phyloP scores from a whole-genome alignment of 2,113 vertebrate genomes.

The Origma solitaria region DNA sequence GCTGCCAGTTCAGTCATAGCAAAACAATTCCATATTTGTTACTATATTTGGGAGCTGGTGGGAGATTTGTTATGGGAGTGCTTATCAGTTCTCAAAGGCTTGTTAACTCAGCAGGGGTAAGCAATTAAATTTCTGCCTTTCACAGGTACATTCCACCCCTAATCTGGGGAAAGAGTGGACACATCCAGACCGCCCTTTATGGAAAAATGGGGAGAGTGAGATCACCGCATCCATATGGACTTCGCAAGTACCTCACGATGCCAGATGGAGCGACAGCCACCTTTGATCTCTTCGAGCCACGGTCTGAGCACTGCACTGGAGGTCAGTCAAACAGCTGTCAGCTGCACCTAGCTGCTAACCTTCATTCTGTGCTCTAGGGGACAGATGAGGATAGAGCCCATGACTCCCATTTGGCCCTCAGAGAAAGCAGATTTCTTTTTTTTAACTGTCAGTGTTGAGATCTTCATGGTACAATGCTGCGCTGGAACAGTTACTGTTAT shows the following conservation, averaged over 20 bases:
- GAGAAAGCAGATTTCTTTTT: neutral
- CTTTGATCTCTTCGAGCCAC: slow-evolving; percentile 95
- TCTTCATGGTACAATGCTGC: neutral
- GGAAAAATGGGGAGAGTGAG: slow-evolving; percentile 95
- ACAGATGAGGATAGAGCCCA: neutral
- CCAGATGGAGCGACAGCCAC: slow-evolving; percentile 93
- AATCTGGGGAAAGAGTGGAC: slow-evolving; percentile 96
- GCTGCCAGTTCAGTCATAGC: neutral
- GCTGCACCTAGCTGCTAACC: neutral
- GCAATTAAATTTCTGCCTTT: slow-evolving; percentile 7
- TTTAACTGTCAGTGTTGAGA: neutral
- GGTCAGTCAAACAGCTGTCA: slow-evolving; percentile 72
- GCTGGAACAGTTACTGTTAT: neutral
- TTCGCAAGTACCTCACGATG: slow-evolving; percentile 95
- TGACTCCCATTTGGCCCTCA: neutral
- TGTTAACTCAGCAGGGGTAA: neutral
- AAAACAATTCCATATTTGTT: neutral
- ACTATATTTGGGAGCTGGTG: neutral
- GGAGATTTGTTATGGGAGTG: neutral
- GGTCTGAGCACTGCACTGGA: slow-evolving; percentile 87
- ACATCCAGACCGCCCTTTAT: slow-evolving; percentile 95
- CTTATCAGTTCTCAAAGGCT: neutral
- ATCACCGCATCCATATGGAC: slow-evolving; percentile 86
- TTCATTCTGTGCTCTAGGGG: neutral
- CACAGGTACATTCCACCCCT: slow-evolving; percentile 95